phyloP scores from a whole-genome alignment of 2,888 invertebrate species.

The Sericinus montela region DNA sequence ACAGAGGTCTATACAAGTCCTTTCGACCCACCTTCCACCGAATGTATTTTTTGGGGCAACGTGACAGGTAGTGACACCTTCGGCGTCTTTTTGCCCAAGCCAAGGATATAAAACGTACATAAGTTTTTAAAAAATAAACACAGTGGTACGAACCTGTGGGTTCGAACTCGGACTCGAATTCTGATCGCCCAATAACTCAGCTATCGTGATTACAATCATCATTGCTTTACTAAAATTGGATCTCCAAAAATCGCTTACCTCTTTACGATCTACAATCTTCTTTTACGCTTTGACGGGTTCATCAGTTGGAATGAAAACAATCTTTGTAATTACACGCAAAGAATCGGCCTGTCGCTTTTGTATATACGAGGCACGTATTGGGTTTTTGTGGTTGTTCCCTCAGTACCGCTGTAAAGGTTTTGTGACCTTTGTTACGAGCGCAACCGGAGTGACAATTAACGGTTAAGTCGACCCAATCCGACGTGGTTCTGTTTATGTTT shows the following conservation, averaged over 20 bases:
- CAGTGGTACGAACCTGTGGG: too few species aligned
- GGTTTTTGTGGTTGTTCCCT: conserved; percentile 8
- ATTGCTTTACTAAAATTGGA: not conserved
- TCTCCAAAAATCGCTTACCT: not conserved
- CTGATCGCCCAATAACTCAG: too few species aligned
- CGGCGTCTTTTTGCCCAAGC: too few species aligned
- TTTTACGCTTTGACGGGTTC: conserved; percentile 28
- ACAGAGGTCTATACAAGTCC: too few species aligned
- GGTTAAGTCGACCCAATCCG: conserved; percentile 3
- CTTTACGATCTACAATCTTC: conserved; percentile 23
- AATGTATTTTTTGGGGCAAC: too few species aligned
- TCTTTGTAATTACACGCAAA: conserved; percentile 34
- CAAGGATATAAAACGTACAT: too few species aligned
- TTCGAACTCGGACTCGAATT: too few species aligned
- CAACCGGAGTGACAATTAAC: conserved; percentile 2
- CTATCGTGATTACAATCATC: not conserved
- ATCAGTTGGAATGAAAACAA: conserved; percentile 31
- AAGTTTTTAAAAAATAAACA: too few species aligned
- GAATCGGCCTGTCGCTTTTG: conserved; percentile 20
- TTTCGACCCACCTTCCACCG: too few species aligned
- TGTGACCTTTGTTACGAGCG: conserved; percentile 13
- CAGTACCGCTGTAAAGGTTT: conserved; percentile 1
- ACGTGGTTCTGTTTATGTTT: conserved; percentile 12
- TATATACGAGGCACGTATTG: conserved; percentile 14
- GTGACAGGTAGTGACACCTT: too few species aligned